phyloP scores from a whole-genome alignment of 2,113 vertebrate genomes.

The Osmerus eperlanus region DNA sequence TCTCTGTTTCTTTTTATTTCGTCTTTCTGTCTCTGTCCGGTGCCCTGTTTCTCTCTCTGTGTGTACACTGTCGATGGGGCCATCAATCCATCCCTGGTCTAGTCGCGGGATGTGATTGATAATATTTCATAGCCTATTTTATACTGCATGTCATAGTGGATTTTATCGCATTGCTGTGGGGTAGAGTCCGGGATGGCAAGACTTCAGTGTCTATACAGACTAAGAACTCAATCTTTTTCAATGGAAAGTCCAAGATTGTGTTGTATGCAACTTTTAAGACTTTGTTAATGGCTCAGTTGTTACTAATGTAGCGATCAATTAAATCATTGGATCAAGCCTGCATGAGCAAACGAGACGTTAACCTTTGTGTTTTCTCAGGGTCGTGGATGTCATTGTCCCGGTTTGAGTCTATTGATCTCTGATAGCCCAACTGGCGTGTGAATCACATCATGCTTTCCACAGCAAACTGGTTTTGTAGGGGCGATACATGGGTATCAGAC shows the following conservation, averaged over 20 bases:
- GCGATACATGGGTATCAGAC: neutral
- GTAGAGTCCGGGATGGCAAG: neutral
- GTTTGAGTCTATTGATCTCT: slow-evolving; percentile 9
- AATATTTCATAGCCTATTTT: slow-evolving; percentile 21
- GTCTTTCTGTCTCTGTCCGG: neutral
- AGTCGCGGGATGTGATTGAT: slow-evolving; percentile 31
- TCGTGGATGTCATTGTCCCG: slow-evolving; percentile 10
- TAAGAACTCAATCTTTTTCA: neutral
- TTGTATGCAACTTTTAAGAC: slow-evolving; percentile 18
- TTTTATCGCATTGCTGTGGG: slow-evolving; percentile 31
- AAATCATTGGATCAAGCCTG: slow-evolving; percentile 35
- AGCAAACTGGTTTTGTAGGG: neutral
- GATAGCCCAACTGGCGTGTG: neutral
- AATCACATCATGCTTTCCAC: neutral
- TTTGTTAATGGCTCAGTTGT: slow-evolving; percentile 1
- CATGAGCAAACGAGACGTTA: slow-evolving; percentile 26
- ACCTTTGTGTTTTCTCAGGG: slow-evolving; percentile 12
- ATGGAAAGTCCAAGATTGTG: neutral
- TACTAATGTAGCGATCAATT: slow-evolving; percentile 16
- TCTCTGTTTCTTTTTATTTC: slow-evolving; percentile 6
- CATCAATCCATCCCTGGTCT: slow-evolving; percentile 27
- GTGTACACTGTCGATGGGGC: slow-evolving; percentile 19
- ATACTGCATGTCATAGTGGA: neutral
- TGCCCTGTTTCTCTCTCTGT: neutral
- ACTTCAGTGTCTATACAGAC: neutral